Percentiles rank a stretch among this genome's conserved stretches.
Conservation (phyloP, 2,797 vertebrate species). For the Odontamblyopus rebecca region DNA sequence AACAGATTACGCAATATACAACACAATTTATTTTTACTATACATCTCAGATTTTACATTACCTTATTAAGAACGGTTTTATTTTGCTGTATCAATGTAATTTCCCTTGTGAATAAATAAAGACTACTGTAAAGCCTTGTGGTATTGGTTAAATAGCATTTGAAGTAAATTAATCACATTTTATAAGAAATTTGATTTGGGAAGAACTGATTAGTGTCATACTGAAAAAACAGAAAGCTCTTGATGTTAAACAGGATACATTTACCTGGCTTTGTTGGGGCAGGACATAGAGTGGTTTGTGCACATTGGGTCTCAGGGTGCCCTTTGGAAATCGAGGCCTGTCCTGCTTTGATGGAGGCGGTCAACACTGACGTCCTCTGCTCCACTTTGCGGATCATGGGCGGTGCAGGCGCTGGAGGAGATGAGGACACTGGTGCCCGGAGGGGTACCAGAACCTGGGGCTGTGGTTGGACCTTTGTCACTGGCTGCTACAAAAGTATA, state of each 20-base stretch:
- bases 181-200: too few relatives aligned
- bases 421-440: constrained; percentile 44
- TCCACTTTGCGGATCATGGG: constrained; percentile 53
- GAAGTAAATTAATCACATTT: too few relatives aligned
- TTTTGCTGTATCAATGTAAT: not conserved
- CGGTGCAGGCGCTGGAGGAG: constrained; percentile 12
- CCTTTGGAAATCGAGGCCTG: constrained; percentile 60
- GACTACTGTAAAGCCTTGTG: too few relatives aligned
- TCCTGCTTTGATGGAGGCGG: constrained; percentile 58
- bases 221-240: too few relatives aligned
- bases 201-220: too few relatives aligned
- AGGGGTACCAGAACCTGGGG: constrained; percentile 69
- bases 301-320: constrained; percentile 33
- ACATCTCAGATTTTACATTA: not conserved
- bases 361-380: constrained; percentile 58
- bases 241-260: not conserved
- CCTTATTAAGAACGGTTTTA: not conserved
- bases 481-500: constrained; percentile 26
- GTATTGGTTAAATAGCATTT: too few relatives aligned
- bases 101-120: not conserved
- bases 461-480: constrained; percentile 57
- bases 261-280: constrained; percentile 27
- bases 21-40: too few relatives aligned
- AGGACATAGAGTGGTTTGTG: constrained; percentile 9
- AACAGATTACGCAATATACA: not conserved